A percentile compares a stretch with the other conserved stretches of the same genome.
phyloP scores from a whole-genome alignment of 2,113 vertebrate genomes.

The Aegithalos caudatus region DNA sequence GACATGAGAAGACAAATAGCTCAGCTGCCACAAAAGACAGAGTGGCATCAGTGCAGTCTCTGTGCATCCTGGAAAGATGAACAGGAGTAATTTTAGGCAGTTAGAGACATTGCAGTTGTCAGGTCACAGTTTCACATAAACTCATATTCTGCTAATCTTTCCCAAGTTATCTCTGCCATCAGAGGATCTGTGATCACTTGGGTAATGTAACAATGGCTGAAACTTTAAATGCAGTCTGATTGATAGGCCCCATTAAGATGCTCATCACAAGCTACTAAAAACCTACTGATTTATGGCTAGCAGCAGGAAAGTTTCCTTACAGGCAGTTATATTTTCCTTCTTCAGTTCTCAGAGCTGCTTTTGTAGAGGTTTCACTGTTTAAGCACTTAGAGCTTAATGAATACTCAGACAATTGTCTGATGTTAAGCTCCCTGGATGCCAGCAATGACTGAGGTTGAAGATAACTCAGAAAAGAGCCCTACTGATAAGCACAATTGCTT shows the following conservation, averaged over 20 bases:
- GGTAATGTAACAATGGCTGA: not conserved
- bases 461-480: not conserved
- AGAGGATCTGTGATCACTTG: not conserved
- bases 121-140: not conserved
- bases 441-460: not conserved
- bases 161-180: not conserved
- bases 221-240: not conserved
- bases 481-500: not conserved
- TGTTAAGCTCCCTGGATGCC: not conserved
- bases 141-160: not conserved
- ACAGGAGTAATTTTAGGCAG: not conserved
- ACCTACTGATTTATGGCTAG: not conserved
- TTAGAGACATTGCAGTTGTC: not conserved
- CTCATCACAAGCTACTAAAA: conserved; percentile 28
- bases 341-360: not conserved
- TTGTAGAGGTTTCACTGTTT: not conserved
- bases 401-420: not conserved
- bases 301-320: not conserved
- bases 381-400: not conserved
- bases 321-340: not conserved
- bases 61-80: not conserved
- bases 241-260: not conserved
- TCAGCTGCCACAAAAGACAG: not conserved
- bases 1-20: not conserved
- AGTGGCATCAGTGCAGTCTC: not conserved